A percentile compares a stretch with the other conserved stretches of the same genome.
These are phyloP conservation scores for Tachypleus tridentatus DNA, from an alignment of 1,140 invertebrate genomes.

Conservation along the genomic window DNA sequence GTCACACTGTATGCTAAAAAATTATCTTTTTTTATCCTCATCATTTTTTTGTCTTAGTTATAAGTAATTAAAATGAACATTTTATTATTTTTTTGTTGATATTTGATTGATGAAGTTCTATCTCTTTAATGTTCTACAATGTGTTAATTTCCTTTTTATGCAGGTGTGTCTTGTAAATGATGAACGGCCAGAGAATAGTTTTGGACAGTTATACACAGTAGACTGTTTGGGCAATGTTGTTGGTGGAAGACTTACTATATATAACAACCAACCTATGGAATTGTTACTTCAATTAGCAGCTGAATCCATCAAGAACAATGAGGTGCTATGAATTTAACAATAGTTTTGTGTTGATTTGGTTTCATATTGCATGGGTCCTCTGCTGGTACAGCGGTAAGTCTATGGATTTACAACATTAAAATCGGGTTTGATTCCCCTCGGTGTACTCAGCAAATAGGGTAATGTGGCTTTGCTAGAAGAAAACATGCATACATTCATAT, in stretches of 20 bases:
- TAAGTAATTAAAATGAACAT: too few relatives aligned
- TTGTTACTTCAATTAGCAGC: constrained; percentile 56
- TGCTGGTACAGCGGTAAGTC: background rate
- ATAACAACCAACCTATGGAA: constrained; percentile 77
- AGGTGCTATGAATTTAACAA: constrained; percentile 30
- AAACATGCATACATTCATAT: too few relatives aligned
- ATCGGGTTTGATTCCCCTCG: too few relatives aligned
- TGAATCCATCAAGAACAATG: constrained; percentile 62
- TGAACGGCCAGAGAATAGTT: constrained; percentile 60
- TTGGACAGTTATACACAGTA: constrained; percentile 66
- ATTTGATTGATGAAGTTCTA: too few relatives aligned
- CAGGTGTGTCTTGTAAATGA: constrained; percentile 73
- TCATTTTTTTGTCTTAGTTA: too few relatives aligned
- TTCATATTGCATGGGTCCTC: background rate
- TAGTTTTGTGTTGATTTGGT: background rate
- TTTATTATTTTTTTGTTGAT: too few relatives aligned
- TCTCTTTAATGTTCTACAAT: background rate
- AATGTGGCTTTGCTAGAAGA: background rate
- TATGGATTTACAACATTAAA: too few relatives aligned
- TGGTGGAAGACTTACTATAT: constrained; percentile 57
- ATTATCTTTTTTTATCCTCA: too few relatives aligned
- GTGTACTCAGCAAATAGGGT: background rate
- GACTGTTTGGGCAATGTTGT: constrained; percentile 76
- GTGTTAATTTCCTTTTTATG: constrained; percentile 18
- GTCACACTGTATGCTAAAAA: background rate